phyloP scores from a whole-genome alignment of 2,113 vertebrate species.

The Cinclus cinclus region DNA sequence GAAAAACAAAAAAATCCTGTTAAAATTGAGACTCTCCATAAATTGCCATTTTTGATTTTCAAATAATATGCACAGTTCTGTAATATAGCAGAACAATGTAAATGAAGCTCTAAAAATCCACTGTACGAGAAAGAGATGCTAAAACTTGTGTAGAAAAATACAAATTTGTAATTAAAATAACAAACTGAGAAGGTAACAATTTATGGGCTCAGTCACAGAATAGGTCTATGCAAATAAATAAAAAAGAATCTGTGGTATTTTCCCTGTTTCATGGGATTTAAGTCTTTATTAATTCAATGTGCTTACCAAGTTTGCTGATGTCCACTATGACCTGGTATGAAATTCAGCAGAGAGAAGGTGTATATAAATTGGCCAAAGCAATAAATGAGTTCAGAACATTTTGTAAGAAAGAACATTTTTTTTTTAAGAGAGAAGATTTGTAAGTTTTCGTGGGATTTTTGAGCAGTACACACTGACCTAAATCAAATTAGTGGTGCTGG shows the following conservation, averaged over 20 bases:
- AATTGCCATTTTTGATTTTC: conserved; percentile 13
- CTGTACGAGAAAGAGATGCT: neutral
- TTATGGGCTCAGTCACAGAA: neutral
- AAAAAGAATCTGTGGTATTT: neutral
- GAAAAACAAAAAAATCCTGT: neutral
- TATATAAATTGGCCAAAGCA: neutral
- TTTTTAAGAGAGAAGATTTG: neutral
- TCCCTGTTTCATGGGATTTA: neutral
- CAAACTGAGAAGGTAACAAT: neutral
- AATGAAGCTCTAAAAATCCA: conserved; percentile 6
- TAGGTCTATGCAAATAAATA: neutral
- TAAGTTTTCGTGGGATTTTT: neutral
- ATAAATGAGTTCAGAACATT: neutral
- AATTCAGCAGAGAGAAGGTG: neutral
- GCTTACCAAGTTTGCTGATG: neutral
- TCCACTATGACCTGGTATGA: neutral
- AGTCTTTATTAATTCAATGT: neutral
- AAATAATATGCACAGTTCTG: neutral
- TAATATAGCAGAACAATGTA: neutral
- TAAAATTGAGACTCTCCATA: neutral
- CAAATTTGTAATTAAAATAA: conserved; percentile 20
- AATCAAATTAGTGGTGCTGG: neutral
- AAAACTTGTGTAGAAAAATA: neutral
- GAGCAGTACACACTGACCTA: neutral
- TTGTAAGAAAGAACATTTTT: neutral